Evolutionary conservation across 1,140 invertebrate genomes (phyloP), one percentile per base, ranked within the genome.

Genomic region (Cydia amplana): DNA sequence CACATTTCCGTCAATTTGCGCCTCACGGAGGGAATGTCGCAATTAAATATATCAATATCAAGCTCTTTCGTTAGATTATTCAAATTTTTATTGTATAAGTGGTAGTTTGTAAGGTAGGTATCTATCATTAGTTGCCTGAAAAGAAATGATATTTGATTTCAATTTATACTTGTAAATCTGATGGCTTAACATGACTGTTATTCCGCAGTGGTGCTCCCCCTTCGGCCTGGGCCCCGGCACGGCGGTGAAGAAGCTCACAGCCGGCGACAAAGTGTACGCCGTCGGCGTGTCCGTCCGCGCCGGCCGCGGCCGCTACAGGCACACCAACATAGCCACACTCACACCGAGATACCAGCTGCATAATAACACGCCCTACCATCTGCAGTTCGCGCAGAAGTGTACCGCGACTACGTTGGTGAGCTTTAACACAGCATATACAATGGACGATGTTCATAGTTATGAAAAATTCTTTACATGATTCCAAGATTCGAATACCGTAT

Each of bases 311-410:
- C 94, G 96, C 80, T 99, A 99, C 92, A 93, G 96, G 51, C 95
- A 96, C 82, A 99, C 98, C 2, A 97, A 96, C 84, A 97, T 99
- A 81, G 96, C 99, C 14, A 99, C 97, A 10, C 94, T 99, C 77
- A 97, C 98, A 4, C 98, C 99, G 40, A 94, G 98, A 80, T 99
- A 97, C 93, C 97, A 98, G 88, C 93, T 99, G 60, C 97, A 99
- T 86, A 99, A 99, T 92, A 95, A 96, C 87, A 98, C 97, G 9
- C 95, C 95, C 1, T 95, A 94, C 83, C 95, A 95, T 63, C 93
- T 99, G 75, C 96, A 98, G 82, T 96, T 99, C 85, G 95, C 97
- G 64, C 99, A 99, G 91, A 95, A 95, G 82, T 97, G 95, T 86
- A 96, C 95, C 78, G 95, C 96, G 0, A 95, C 95, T 1, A 93